These are phyloP conservation scores for Ophion obscuratus DNA, from an alignment of 2,888 invertebrate genomes.

Conservation along the genomic window DNA sequence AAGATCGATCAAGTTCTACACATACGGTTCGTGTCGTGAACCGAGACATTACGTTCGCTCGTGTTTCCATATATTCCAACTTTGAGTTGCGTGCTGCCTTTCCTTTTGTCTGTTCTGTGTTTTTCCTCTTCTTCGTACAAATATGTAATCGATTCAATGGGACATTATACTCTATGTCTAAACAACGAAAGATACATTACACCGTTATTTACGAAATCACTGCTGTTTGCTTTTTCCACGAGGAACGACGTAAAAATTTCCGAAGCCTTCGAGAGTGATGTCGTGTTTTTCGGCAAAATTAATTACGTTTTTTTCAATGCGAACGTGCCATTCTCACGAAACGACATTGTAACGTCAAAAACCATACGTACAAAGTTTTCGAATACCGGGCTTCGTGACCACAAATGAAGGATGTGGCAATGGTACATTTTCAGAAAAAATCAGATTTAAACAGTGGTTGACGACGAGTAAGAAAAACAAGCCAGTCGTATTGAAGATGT, in stretches of 20 bases:
- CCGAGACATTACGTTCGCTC: conserved; percentile 4
- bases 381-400: neutral
- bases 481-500: neutral
- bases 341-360: neutral
- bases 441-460: neutral
- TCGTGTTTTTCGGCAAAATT: neutral
- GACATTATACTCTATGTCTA: conserved; percentile 73
- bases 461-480: neutral
- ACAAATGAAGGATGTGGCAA: neutral
- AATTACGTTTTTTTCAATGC: neutral
- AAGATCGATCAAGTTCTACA: conserved; percentile 66
- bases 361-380: neutral
- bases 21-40: neutral
- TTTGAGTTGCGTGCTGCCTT: neutral
- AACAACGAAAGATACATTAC: conserved; percentile 75
- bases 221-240: neutral
- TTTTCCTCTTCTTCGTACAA: conserved; percentile 72
- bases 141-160: conserved; percentile 76
- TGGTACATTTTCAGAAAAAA: neutral
- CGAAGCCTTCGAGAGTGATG: neutral
- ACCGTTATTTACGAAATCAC: neutral
- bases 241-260: neutral
- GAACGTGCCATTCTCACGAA: conserved; percentile 5
- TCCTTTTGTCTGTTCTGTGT: conserved; percentile 1
- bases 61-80: conserved; percentile 4